Base-by-base conservation (phyloP, 2,888 invertebrate genomes). In the Melieria omissa region DNA sequence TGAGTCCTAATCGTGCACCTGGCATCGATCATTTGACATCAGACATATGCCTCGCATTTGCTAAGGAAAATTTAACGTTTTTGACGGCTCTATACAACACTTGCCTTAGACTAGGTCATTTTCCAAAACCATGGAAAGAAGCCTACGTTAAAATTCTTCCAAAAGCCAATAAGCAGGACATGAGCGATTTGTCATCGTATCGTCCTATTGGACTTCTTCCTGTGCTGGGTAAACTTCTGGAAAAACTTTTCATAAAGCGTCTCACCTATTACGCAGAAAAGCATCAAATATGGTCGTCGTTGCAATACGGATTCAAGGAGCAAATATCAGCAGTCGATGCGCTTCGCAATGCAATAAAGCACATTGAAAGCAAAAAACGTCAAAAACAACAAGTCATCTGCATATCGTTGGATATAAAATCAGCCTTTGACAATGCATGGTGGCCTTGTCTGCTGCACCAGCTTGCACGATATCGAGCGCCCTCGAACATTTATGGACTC, bases 331-430 rank as follows among this genome's bases (percentile, higher is more conserved):
- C 9, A 10, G n/a, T 10, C 12, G 63, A 47, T 14, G 47, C 49
- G 9, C n/a, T 63, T 3, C 47, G 14, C 14, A 46, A 46, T 16
- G 47, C 63, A 6, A 47, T 63, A 5, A 8, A 63, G 8, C 63
- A 47, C 8, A 46, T 47, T n/a, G 12, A 63, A 46, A 14, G 29
- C n/a, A 45, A 63, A 63, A 63, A 12, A 47, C 14, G 63, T 47
- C 10, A 45, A 14, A 42, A 45, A 12, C 44, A 12, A 8, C 61
- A 46, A 16, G 63, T 63, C 7, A 14, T 63, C 1, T 46, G 46
- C 10, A 42, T 63, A 7, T 63, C 63, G 8, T 47, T 63, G 4
- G 62, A 63, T n/a, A 63, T 63, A n/a, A 63, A 63, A 46, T n/a
- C 63, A 9, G 29, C 47, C 4, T 63, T 63, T 10, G 63, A 63